Evolutionary conservation across 1,140 invertebrate genomes (phyloP), one percentile per base, ranked within the genome.

Genomic region (Eupristina koningsbergeri): DNA sequence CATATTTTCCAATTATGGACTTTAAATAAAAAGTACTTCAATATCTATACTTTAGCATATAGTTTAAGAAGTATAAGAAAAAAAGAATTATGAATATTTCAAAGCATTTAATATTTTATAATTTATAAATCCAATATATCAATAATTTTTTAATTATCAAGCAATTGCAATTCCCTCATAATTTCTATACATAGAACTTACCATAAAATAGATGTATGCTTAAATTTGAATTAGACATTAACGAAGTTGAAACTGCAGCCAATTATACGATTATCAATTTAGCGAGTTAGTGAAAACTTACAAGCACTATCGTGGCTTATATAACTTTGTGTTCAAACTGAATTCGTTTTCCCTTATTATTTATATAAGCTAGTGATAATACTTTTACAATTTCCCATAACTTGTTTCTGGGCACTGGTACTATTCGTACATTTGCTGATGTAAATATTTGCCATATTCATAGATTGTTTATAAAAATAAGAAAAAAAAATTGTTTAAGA

Each of bases 201-300:
- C 61, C 41, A 15, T 29, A 85, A 84, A 36, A 61, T 17, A 36
- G 26, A 53, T 63, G 29, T 41, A 58, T 76, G 47, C 61, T 61
- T 79, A 82, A 64, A 74, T 84, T 58, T 80, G 69, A 39, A 84
- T 84, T 84, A 80, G 58, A 80, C 15, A 19, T 63, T 84, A 80
- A 84, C 77, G 19, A 80, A 80, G 69, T 84, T 84, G n/a, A 81
- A 76, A 75, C 78, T 81, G 26, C 71, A 53, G 53, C 45, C 83
- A 81, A 84, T 84, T 77, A 84, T 84, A 36, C 83, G 71, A 80
- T 84, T 81, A 84, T 69, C 61, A 84, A 84, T 81, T 84, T 84
- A 84, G 15, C 36, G 19, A 75, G 76, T 83, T 71, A 41, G 45
- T 26, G 22, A 34, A 78, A 78, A 77, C 75, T 83, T 58, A 29